phyloP scores from a whole-genome alignment of 2,888 invertebrate species.

The Nephrotoma guestfalica region DNA sequence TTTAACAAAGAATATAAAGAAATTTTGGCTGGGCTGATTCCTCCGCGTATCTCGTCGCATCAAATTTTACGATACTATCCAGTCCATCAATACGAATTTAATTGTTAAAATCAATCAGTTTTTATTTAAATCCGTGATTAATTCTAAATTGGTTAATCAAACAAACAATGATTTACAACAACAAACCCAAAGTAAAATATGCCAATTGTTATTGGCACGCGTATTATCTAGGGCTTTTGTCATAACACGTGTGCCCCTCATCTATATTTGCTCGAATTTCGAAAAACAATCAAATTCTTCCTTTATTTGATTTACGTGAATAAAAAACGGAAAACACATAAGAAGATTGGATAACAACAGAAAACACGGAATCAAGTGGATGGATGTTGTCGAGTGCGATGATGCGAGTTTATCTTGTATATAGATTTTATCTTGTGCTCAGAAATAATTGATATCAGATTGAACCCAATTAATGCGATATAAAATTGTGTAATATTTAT shows the following conservation, averaged over 20 bases:
- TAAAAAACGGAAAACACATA: background rate
- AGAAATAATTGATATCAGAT: background rate
- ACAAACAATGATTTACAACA: background rate
- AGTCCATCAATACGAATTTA: too few relatives aligned
- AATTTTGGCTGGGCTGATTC: too few relatives aligned
- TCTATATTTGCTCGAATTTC: background rate
- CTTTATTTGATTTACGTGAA: background rate
- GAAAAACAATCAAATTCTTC: background rate
- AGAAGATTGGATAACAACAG: background rate
- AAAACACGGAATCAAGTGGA: background rate
- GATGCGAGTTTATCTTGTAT: background rate
- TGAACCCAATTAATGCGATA: background rate
- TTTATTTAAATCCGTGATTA: background rate
- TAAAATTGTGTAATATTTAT: background rate
- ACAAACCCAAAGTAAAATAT: background rate
- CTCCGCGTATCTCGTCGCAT: too few relatives aligned
- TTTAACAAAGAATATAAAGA: too few relatives aligned
- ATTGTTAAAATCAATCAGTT: background rate
- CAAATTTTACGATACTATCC: too few relatives aligned
- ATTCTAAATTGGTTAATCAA: background rate
- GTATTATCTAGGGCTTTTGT: background rate
- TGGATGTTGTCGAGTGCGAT: background rate
- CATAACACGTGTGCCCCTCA: background rate
- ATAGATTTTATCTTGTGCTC: background rate
- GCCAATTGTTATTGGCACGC: background rate